Percentiles rank a stretch among this genome's conserved stretches.
phyloP scores from a whole-genome alignment of 2,113 vertebrate species.

The Callipepla squamata region DNA sequence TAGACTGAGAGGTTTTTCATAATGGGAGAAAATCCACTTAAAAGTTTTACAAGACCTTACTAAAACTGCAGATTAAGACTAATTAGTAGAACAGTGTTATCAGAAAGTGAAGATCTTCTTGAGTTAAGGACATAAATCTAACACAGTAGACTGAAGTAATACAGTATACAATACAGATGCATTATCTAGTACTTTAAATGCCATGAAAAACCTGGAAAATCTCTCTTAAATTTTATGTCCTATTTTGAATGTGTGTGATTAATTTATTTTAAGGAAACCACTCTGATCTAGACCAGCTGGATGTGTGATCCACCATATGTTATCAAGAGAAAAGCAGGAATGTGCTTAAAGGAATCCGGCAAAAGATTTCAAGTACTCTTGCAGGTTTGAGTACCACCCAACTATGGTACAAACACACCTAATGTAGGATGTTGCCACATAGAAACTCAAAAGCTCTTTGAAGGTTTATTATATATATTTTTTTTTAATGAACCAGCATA shows the following conservation, averaged over 20 bases:
- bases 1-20: neutral
- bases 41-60: neutral
- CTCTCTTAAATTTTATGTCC: neutral
- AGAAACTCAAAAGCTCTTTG: neutral
- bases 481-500: neutral
- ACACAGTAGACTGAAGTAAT: neutral
- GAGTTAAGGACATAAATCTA: neutral
- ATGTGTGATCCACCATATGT: neutral
- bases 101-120: neutral
- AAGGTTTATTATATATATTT: neutral
- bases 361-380: neutral
- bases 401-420: neutral
- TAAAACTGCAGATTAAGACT: neutral
- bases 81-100: neutral
- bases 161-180: neutral
- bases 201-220: neutral
- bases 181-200: neutral
- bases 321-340: neutral
- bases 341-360: neutral
- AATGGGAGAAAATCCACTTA: neutral
- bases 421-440: fast-evolving
- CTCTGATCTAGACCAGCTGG: conserved; percentile 3
- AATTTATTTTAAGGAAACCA: neutral
- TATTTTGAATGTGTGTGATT: neutral
- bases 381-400: neutral